These are phyloP conservation scores for Tor tambroides DNA, from an alignment of 2,113 vertebrate species.

Conservation along the genomic window DNA sequence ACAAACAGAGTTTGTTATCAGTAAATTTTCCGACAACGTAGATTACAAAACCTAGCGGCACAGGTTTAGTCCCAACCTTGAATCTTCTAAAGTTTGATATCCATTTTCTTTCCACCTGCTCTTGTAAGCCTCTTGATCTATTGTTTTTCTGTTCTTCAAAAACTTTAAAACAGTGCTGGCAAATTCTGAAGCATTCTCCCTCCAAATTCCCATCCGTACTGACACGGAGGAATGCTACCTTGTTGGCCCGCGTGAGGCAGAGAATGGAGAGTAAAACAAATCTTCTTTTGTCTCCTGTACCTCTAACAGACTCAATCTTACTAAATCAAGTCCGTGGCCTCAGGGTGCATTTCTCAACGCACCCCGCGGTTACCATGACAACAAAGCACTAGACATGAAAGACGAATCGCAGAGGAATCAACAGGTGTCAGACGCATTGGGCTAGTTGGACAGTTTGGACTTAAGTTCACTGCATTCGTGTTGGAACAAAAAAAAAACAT, in stretches of 20 bases:
- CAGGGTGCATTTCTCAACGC: slow-evolving; percentile 30
- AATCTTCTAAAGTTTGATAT: not conserved
- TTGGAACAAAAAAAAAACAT: not conserved
- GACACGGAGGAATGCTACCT: slow-evolving; percentile 56
- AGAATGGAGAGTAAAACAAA: slow-evolving; percentile 30
- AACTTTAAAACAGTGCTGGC: not conserved
- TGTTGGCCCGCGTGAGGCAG: slow-evolving; percentile 38
- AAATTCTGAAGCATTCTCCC: slow-evolving; percentile 62
- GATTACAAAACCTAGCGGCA: not conserved
- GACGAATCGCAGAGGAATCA: slow-evolving; percentile 7
- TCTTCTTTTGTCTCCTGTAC: slow-evolving; percentile 51
- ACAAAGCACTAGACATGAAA: slow-evolving; percentile 12
- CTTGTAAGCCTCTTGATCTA: not conserved
- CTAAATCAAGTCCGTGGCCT: slow-evolving; percentile 45
- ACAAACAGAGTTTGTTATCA: not conserved
- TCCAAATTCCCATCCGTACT: slow-evolving; percentile 28
- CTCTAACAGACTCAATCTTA: slow-evolving; percentile 37
- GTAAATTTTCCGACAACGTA: not conserved
- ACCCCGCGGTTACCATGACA: slow-evolving; percentile 38
- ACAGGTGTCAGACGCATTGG: slow-evolving; percentile 22
- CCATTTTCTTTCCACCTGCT: not conserved
- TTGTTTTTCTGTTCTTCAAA: not conserved
- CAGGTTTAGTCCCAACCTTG: not conserved
- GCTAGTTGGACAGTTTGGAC: not conserved
- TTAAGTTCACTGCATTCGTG: not conserved